Conservation (phyloP, 2,797 vertebrate genomes). For the Nothura maculosa region DNA sequence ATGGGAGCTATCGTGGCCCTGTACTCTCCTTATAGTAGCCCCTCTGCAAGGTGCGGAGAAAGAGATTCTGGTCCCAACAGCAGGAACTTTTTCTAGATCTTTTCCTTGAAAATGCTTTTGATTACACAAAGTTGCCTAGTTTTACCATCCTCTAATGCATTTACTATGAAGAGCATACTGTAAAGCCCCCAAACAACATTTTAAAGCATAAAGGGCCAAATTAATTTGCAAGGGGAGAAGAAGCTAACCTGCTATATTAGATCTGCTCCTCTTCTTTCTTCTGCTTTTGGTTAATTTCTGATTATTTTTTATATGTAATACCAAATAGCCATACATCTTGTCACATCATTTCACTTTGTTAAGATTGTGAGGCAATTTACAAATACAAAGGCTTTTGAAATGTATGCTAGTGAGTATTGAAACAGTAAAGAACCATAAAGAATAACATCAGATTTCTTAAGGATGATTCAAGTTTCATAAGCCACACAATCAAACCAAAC, state of each 20-base stretch:
- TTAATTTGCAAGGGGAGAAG: not conserved
- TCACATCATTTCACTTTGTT: not conserved
- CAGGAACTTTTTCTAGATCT: not conserved
- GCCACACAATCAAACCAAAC: not conserved
- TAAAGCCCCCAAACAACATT: not conserved
- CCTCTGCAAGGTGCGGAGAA: not conserved
- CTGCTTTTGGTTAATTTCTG: not conserved
- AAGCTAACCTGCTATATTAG: not conserved
- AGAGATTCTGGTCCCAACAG: not conserved
- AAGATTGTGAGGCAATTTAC: not conserved
- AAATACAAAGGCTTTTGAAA: constrained; percentile 24
- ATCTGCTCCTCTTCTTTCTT: not conserved
- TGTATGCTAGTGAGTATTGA: not conserved
- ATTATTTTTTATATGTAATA: not conserved
- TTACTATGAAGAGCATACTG: not conserved
- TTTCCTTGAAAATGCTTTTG: not conserved
- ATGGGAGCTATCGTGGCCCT: not conserved
- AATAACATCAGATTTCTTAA: constrained; percentile 3
- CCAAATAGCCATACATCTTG: not conserved
- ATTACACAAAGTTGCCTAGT: not conserved
- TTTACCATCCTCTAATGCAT: not conserved
- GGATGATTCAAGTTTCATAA: constrained; percentile 15
- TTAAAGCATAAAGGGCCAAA: not conserved
- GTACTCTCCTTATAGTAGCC: not conserved
- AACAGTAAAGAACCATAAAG: constrained; percentile 3